Percentiles rank a stretch among this genome's conserved stretches.
These are phyloP conservation scores for Phrynocephalus vlangalii DNA, from an alignment of 2,797 vertebrate genomes.

Conservation along the genomic window DNA sequence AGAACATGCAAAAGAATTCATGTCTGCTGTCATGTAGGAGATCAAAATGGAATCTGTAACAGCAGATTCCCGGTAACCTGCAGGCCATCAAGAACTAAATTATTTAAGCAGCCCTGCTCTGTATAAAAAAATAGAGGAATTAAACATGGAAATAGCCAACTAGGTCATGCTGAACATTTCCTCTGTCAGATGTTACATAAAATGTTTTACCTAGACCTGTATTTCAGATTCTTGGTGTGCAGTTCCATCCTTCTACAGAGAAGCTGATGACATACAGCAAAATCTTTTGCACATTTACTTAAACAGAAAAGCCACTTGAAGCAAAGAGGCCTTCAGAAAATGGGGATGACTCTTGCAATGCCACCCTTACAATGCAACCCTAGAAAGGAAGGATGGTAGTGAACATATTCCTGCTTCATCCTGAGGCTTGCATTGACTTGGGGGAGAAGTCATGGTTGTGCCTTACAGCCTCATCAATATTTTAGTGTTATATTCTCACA, in stretches of 20 bases:
- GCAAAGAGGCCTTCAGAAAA: no score
- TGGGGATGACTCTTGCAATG: no score
- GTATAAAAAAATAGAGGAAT: not conserved
- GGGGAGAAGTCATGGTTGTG: no score
- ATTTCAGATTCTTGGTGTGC: not conserved
- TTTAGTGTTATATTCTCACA: no score
- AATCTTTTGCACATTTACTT: not conserved
- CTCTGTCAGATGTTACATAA: not conserved
- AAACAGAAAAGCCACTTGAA: no score
- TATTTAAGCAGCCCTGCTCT: constrained; percentile 4
- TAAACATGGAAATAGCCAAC: fast-evolving
- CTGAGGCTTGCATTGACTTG: no score
- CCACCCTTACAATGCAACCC: no score
- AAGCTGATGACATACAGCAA: not conserved
- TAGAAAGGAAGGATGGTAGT: no score
- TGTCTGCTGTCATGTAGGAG: not conserved
- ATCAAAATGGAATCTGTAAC: not conserved
- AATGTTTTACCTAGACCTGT: not conserved
- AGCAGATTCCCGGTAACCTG: not conserved
- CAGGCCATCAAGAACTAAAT: not conserved
- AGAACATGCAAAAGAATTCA: not conserved
- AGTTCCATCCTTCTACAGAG: not conserved
- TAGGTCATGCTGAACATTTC: not conserved
- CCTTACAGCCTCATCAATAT: no score
- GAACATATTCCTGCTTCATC: no score